Base-by-base conservation (phyloP, 2,888 invertebrate genomes). In the Amiota mariae region DNA sequence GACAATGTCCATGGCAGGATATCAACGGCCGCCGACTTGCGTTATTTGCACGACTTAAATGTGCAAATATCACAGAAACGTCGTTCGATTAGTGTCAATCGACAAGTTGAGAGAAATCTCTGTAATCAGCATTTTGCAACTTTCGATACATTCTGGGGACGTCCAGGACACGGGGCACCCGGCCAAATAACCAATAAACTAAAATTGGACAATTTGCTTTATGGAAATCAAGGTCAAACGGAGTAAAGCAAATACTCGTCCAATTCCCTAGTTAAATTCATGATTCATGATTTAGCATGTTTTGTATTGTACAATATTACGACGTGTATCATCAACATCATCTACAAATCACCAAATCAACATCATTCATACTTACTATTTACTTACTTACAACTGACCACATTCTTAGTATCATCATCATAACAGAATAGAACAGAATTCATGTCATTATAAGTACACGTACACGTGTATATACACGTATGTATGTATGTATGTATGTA, bases 61-160 rank as follows among this genome's bases (percentile, higher is more conserved):
- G 90, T 89, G 66, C 92, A 93, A 90, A 91, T 92, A 79, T 85
- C 90, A 18, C 87, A 89, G 72, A 92, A 92, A 79, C 89, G 91
- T 61, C 89, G 91, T 81, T 87, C 86, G 72, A 80, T 86, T 73
- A 86, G 87, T 79, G 77, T 87, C 70, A 80, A 84, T 13, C 87
- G 83, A 77, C 87, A 88, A 76, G 79, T 83, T 74, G 95, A 95
- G 56, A 91, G 92, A 49, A 94, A 94, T 87, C 92, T 92, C 80
- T 93, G 93, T 73, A 91, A 92, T 70, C 91, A 91, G 77, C 96
- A 96, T 87, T 95, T 95, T 88, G 92, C 92, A 79, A 95, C 95
- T 1, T 95, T 95, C 93, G 93, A 93, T 68, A 92, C 93, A 11
- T 91, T 95, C 81, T 96, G 96, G 96, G 95, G 96, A 46, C 92